A percentile compares a stretch with the other conserved stretches of the same genome.
phyloP scores from a whole-genome alignment of 1,140 invertebrate genomes.

The Maniola jurtina region DNA sequence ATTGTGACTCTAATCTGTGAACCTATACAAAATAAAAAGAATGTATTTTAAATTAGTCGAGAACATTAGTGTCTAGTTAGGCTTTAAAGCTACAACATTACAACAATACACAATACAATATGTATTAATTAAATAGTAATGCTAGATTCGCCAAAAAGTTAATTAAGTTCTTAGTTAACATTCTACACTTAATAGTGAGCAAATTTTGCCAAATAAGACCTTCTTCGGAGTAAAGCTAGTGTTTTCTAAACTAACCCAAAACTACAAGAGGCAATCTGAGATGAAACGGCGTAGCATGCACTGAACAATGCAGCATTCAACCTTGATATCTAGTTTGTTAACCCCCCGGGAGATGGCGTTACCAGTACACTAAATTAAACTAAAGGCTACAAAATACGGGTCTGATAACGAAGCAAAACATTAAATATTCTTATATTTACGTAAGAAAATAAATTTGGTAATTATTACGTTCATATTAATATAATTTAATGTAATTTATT shows the following conservation, averaged over 20 bases:
- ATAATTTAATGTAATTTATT: too few species aligned
- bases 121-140: too few species aligned
- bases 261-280: slow-evolving; percentile 6
- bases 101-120: too few species aligned
- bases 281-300: slow-evolving; percentile 35
- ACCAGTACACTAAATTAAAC: background rate
- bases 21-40: too few species aligned
- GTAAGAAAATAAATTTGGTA: background rate
- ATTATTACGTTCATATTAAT: background rate
- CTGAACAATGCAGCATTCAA: slow-evolving; percentile 34
- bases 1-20: too few species aligned
- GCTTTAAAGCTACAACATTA: too few species aligned
- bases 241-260: slow-evolving; percentile 1
- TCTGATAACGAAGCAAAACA: background rate
- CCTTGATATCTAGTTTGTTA: slow-evolving; percentile 32
- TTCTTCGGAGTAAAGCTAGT: background rate
- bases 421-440: background rate
- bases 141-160: too few species aligned
- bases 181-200: too few species aligned
- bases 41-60: too few species aligned
- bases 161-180: too few species aligned
- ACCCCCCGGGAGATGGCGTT: slow-evolving; percentile 55
- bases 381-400: too few species aligned
- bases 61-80: too few species aligned
- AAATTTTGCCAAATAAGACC: background rate